These are phyloP conservation scores for Tonatia bakeri DNA, from an alignment of 2,113 vertebrate genomes.

Conservation along the genomic window DNA sequence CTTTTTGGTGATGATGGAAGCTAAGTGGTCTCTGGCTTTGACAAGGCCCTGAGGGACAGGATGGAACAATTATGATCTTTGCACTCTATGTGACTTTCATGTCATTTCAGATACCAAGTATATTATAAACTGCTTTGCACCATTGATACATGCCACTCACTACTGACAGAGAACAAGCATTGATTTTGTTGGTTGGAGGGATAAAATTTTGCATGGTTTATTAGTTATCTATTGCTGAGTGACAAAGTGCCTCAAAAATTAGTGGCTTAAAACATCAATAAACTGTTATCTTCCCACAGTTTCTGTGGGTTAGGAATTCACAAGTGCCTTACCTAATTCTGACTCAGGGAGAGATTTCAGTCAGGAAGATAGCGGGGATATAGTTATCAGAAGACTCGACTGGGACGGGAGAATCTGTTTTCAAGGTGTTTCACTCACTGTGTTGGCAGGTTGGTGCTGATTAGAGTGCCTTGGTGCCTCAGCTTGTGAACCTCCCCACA, in stretches of 20 bases:
- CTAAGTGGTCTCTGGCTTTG: background rate
- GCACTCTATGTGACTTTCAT: background rate
- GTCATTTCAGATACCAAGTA: background rate
- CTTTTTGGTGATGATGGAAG: background rate
- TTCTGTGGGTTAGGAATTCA: background rate
- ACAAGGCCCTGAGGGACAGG: background rate
- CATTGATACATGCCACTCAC: background rate
- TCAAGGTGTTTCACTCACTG: background rate
- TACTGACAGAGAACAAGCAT: background rate
- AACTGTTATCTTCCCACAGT: background rate
- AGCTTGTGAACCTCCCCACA: background rate
- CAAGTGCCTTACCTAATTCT: background rate
- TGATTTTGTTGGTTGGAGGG: background rate
- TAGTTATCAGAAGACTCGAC: background rate
- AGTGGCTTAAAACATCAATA: background rate
- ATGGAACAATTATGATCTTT: background rate
- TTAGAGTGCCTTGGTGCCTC: background rate
- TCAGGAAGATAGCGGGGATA: background rate
- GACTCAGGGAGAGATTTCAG: background rate
- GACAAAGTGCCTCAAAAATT: background rate
- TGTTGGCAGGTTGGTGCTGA: background rate
- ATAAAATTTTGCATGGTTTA: background rate
- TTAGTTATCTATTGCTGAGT: background rate
- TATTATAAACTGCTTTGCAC: background rate
- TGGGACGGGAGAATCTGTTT: background rate